Evolutionary conservation across 2,888 invertebrate genomes (phyloP), one percentile per base, ranked within the genome.

Genomic region (Caenorhabditis sp.): DNA sequence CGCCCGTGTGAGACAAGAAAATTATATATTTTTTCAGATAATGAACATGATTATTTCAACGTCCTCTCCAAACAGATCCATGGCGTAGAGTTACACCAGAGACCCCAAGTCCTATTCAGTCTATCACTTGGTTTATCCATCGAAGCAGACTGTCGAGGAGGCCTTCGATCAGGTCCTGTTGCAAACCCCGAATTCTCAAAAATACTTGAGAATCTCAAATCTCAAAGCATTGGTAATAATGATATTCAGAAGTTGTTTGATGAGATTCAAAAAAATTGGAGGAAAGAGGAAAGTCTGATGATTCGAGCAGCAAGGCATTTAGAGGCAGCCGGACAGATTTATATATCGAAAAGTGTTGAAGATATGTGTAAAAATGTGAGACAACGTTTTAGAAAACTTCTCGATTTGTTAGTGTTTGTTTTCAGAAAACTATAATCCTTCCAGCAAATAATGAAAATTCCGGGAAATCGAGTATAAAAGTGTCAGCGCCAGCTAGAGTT

Each of bases 281-380:
- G 89, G 61, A 79, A 82, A 26, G 78, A 88, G 27, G 88, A 90
- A 5, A 88, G 88, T 65, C 83, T 86, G 27, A 75, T 90, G 68
- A 88, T 90, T n/a, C 78, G 90, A 67, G 90, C 90, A 21, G 72
- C 90, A 2, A 80, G 90, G 38, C 91, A 91, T 83, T 90, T 90
- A 74, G 90, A 91, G 79, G 89, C 90, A 1, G 90, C 90, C 1
- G 89, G 89, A 5, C 82, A 83, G 38, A 63, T 75, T 20, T 62
- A 67, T 52, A 76, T 72, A 27, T 57, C 59, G 1, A 50, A 60
- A 10, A 53, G 31, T 20, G 69, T 69, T 1, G 58, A 71, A 17
- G 21, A 49, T 7, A 43, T 67, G 26, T 71, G 71, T n/a, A 10
- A 31, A 49, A 25, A 17, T 21, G 27, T 58, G 54, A 23, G 53